A percentile compares a stretch with the other conserved stretches of the same genome.
Evolutionary conservation across 2,888 invertebrate species (phyloP).

Genomic region (Folsomia candida): DNA sequence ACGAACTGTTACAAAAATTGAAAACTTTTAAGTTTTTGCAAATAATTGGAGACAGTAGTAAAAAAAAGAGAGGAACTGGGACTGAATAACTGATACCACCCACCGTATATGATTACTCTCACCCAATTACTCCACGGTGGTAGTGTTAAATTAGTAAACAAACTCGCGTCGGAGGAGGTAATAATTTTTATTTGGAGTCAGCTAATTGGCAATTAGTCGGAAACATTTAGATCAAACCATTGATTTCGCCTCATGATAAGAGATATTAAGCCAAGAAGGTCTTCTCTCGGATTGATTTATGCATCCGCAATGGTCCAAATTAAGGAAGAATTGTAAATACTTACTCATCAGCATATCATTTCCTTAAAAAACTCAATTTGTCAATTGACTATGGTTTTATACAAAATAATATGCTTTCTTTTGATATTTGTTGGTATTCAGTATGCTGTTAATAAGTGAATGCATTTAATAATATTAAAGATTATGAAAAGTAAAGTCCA

Average conservation of each 20-base stretch:
- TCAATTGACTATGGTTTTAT: no score
- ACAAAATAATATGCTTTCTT: no score
- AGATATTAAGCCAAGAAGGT: neutral
- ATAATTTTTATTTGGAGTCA: neutral
- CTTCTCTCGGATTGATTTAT: conserved; percentile 2
- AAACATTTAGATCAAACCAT: conserved; percentile 11
- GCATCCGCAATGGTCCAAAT: conserved; percentile 10
- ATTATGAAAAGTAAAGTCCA: no score
- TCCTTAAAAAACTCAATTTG: neutral
- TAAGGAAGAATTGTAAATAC: neutral
- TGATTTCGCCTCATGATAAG: conserved; percentile 9
- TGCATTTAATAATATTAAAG: no score
- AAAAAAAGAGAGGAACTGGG: neutral
- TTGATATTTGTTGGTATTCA: no score
- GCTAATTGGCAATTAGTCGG: conserved; percentile 10
- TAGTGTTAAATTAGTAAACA: neutral
- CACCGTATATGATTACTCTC: neutral
- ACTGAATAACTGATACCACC: neutral
- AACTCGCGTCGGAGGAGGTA: neutral
- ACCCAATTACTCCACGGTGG: neutral
- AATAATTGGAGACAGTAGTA: neutral
- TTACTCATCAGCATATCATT: neutral
- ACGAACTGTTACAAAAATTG: neutral
- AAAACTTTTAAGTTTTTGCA: no score
- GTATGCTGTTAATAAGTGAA: no score